Conservation (phyloP, 1,140 invertebrate species). For the Zaprionus camerounensis region DNA sequence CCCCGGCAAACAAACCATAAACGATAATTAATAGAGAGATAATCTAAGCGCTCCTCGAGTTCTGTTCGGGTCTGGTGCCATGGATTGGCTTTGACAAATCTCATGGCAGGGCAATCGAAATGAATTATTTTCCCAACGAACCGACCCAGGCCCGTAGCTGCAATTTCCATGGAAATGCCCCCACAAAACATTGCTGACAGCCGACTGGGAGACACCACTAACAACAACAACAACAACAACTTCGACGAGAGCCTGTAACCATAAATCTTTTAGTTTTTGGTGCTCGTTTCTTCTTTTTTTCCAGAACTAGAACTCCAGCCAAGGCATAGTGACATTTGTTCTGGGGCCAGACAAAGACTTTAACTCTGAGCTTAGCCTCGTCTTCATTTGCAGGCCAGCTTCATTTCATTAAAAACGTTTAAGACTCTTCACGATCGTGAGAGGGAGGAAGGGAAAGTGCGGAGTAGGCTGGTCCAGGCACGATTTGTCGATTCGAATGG, state of each 20-base stretch:
- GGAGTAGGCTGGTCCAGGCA: constrained; percentile 38
- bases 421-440: constrained; percentile 40
- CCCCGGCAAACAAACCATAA: constrained; percentile 76
- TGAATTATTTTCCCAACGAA: constrained; percentile 77
- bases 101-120: constrained; percentile 65
- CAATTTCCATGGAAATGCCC: constrained; percentile 72
- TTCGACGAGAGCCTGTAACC: constrained; percentile 58
- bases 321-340: constrained; percentile 49
- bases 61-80: constrained; percentile 24
- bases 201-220: constrained; percentile 42
- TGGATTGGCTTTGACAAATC: constrained; percentile 60
- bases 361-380: constrained; percentile 24
- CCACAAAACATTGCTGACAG: constrained; percentile 42
- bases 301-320: constrained; percentile 50
- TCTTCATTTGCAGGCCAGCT: constrained; percentile 50
- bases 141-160: constrained; percentile 39
- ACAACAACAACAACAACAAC: constrained; percentile 44
- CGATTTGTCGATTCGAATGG: constrained; percentile 51
- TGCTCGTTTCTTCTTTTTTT: constrained; percentile 11
- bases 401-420: constrained; percentile 71
- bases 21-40: constrained; percentile 82
- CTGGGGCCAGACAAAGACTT: constrained; percentile 32
- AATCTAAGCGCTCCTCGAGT: constrained; percentile 64
- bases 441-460: not conserved
- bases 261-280: constrained; percentile 66